phyloP scores from a whole-genome alignment of 1,140 invertebrate species.

The Calosoma granatense region DNA sequence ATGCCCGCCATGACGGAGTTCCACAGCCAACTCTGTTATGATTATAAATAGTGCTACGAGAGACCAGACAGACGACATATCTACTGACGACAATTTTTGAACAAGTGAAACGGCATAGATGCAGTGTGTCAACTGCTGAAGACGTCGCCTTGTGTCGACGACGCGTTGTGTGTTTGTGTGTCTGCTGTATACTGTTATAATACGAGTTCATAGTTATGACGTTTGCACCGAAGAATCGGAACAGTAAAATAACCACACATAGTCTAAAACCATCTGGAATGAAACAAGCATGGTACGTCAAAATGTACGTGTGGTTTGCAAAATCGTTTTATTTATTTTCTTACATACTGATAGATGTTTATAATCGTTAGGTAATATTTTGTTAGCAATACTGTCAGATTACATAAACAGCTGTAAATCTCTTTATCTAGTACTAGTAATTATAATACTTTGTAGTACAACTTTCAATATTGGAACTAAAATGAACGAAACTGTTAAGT shows the following conservation, averaged over 20 bases:
- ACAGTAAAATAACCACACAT: slow-evolving; percentile 2
- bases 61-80: too few species aligned
- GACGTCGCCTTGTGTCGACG: too few species aligned
- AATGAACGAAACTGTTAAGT: too few species aligned
- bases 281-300: slow-evolving; percentile 28
- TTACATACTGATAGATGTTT: slow-evolving; percentile 1
- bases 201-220: slow-evolving; percentile 7
- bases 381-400: background rate
- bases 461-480: too few species aligned
- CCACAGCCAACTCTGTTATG: too few species aligned
- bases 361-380: background rate
- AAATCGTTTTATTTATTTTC: slow-evolving; percentile 11
- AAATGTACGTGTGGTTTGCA: slow-evolving; percentile 22
- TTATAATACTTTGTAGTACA: too few species aligned
- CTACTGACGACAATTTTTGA: too few species aligned
- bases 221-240: background rate
- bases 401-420: background rate
- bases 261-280: slow-evolving; percentile 10
- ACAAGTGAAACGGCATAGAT: too few species aligned
- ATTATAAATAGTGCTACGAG: too few species aligned
- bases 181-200: too few species aligned
- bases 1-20: background rate
- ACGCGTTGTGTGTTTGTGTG: background rate
- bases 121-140: too few species aligned
- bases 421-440: background rate